Evolutionary conservation across 2,113 vertebrate genomes (phyloP), one percentile per base, ranked within the genome.

Genomic region (Lepisosteus osseus): DNA sequence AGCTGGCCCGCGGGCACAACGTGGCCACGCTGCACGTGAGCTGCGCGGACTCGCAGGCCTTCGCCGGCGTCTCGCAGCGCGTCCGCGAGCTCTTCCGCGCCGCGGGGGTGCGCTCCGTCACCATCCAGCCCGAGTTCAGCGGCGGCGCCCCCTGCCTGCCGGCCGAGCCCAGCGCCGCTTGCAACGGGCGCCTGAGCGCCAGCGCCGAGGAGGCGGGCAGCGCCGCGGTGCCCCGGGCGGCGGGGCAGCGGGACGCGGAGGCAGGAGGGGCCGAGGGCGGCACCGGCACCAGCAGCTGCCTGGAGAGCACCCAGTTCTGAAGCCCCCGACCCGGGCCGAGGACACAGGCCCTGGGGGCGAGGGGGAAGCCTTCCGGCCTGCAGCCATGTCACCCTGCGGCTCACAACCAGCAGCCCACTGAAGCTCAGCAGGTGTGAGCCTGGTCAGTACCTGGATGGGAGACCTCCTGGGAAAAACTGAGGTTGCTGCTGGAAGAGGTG

Each of bases 21-120:
- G 89, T 95, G 3, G 94, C 92, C 61, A 91, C 92, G 2, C 80
- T 95, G 79, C 94, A 95, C 11, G 15, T 94, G 75, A 92, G 92
- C 73, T 89, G 84, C 69, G 72, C 79, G n/a, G 85, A 77, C n/a
- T 72, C 76, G 67, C 11, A 69, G 0, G 81, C 78, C 1, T 87
- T 89, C 54, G 64, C 80, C 6, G 76, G 75, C 0, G 84, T 90
- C 73, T 85, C 84, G n/a, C 57, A 47, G 2, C 80, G 85, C 76
- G 87, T 93, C 7, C 84, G 90, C 12, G 85, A 92, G 65, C 62
- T 94, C 79, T 94, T 95, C 80, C 94, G 94, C 0, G 43, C 73
- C 0, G 80, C 84, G 0, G 92, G 92, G 1, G 77, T 95, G 74
- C 94, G 95, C 77, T 92, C 78, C 0, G 87, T 95, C 75, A 95